Evolutionary conservation across 2,113 vertebrate genomes (phyloP), one percentile per base, ranked within the genome.

Genomic region (Peromyscus leucopus): DNA sequence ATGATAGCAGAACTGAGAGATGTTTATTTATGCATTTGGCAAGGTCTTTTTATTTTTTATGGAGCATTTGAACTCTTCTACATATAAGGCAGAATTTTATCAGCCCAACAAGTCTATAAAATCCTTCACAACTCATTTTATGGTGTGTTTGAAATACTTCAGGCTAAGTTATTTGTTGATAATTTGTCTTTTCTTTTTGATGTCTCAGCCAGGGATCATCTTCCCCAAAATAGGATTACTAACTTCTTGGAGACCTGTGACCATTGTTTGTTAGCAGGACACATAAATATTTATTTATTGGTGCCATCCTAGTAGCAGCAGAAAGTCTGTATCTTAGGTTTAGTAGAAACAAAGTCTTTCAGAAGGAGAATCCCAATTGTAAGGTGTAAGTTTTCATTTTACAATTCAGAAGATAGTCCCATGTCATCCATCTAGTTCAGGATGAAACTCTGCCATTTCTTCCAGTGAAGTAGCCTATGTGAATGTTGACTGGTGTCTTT

Each of bases 91-190:
- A 95, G 93, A 93, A 97, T 95, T 95, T 72, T 86, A 88, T 93
- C 94, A 95, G 76, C 57, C 61, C 46, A 28, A 72, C 63, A 63
- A 89, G 79, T 93, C 95, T 96, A 97, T 96, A 96, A 97, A 98
- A 96, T 79, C 51, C 36, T 12, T 92, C 22, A 63, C 55, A 78
- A 75, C 90, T 96, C 74, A 22, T 90, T 97, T 96, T 97, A 97
- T 94, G 85, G 82, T 96, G 89, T 97, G 93, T 94, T 97, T 97
- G 84, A 90, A 96, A 90, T 90, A 89, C n/a, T 36, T 16, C 65
- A 76, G 74, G 13, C 75, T 96, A 71, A 96, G 78, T 92, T 96
- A 96, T 84, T 97, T 94, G 55, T 95, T 87, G 74, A 94, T 85
- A 57, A 88, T 84, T 95, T 97, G 72, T 95, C 61, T 88, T 94